These are phyloP conservation scores for Progne subis DNA, from an alignment of 2,113 vertebrate genomes.

Conservation along the genomic window DNA sequence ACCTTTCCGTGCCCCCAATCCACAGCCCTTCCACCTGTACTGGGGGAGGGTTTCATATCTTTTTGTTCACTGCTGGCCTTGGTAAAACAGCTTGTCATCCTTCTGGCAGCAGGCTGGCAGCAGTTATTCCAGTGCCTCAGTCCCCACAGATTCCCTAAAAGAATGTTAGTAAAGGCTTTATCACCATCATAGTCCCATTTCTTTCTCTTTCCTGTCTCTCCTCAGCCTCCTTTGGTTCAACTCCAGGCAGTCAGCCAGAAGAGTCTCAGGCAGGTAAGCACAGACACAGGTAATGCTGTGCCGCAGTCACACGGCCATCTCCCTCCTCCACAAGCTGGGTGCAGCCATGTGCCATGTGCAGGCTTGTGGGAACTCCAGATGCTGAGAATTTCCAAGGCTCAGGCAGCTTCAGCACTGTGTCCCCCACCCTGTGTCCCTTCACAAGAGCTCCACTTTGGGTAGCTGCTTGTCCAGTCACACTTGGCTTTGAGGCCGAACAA, in stretches of 20 bases:
- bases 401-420: rapidly evolving
- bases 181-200: neutral
- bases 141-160: neutral
- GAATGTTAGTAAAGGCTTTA: neutral
- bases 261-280: neutral
- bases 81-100: neutral
- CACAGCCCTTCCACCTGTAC: neutral
- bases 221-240: neutral
- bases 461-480: neutral
- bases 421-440: neutral
- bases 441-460: neutral
- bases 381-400: neutral
- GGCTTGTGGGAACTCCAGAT: too few relatives aligned
- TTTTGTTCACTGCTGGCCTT: neutral
- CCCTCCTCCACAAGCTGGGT: neutral
- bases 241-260: neutral
- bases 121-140: rapidly evolving
- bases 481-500: neutral
- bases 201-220: neutral
- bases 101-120: neutral
- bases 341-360: neutral
- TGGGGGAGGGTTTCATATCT: neutral
- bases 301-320: rapidly evolving
- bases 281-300: neutral
- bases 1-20: neutral